phyloP scores from a whole-genome alignment of 2,888 invertebrate genomes.

The Volucella inflata region DNA sequence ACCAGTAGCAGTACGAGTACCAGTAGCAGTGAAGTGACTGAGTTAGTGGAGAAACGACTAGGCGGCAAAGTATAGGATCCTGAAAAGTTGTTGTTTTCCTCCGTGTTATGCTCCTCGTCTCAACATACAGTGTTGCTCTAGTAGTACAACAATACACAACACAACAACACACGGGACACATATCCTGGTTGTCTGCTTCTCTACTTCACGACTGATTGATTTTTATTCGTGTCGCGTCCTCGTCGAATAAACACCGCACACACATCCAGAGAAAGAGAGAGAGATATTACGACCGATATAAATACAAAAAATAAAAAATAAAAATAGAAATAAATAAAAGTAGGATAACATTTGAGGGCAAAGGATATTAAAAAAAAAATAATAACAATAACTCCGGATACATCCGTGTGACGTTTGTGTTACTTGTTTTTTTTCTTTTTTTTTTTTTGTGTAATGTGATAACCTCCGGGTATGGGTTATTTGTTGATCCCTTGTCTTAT shows the following conservation, averaged over 20 bases:
- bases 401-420: slow-evolving; percentile 30
- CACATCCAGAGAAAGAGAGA: background rate
- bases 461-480: slow-evolving; percentile 38
- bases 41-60: slow-evolving; percentile 48
- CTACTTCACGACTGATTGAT: slow-evolving; percentile 73
- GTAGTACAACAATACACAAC: slow-evolving; percentile 59
- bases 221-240: slow-evolving; percentile 74
- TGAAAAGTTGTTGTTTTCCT: slow-evolving; percentile 63
- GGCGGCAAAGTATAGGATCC: slow-evolving; percentile 73
- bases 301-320: slow-evolving; percentile 11
- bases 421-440: slow-evolving; percentile 16
- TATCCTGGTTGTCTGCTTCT: slow-evolving; percentile 59
- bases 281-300: no score
- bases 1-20: slow-evolving; percentile 27
- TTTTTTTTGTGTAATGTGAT: slow-evolving; percentile 1
- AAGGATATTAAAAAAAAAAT: slow-evolving; percentile 62
- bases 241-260: slow-evolving; percentile 67
- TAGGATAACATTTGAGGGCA: slow-evolving; percentile 32
- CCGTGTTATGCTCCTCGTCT: slow-evolving; percentile 11
- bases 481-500: slow-evolving; percentile 58
- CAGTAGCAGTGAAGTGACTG: slow-evolving; percentile 53
- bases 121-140: slow-evolving; percentile 64
- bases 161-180: slow-evolving; percentile 57
- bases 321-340: slow-evolving; percentile 22
- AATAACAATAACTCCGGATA: slow-evolving; percentile 58